Percentiles rank a stretch among this genome's conserved stretches.
Evolutionary conservation across 2,888 invertebrate species (phyloP).

Genomic region (Chrysolina haemoptera): DNA sequence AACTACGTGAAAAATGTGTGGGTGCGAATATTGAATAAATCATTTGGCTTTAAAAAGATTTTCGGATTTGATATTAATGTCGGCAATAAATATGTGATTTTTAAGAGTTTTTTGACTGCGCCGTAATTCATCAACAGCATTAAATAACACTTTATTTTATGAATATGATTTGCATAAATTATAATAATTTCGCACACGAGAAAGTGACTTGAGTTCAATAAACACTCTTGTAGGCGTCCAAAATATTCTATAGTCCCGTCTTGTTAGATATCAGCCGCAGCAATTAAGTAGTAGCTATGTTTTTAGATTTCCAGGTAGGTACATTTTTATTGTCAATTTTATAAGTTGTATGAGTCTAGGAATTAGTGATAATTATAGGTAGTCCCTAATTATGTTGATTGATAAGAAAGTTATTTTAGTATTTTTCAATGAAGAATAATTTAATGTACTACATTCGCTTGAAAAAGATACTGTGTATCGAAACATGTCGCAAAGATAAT

Average conservation of each 20-base stretch:
- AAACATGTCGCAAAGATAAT: too few species aligned
- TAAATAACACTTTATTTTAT: constrained; percentile 1
- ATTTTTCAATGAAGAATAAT: too few species aligned
- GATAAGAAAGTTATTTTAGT: too few species aligned
- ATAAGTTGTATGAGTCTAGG: too few species aligned
- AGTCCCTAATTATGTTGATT: too few species aligned
- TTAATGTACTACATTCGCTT: too few species aligned
- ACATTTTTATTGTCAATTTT: too few species aligned
- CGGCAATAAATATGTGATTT: constrained; percentile 15
- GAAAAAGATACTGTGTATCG: too few species aligned
- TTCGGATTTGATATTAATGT: constrained; percentile 1
- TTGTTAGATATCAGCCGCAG: too few species aligned
- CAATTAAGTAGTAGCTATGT: too few species aligned
- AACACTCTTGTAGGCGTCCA: background rate
- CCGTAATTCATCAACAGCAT: background rate
- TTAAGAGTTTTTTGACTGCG: background rate
- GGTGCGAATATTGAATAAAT: constrained; percentile 15
- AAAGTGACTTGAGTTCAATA: background rate
- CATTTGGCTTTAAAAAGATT: background rate
- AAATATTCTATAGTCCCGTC: background rate
- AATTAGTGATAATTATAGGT: too few species aligned
- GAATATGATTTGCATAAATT: background rate
- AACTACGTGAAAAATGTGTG: constrained; percentile 8
- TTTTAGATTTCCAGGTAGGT: too few species aligned
- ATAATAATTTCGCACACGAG: background rate